Evolutionary conservation across 2,797 vertebrate species (phyloP).

Genomic region (Poliocrania exsul): DNA sequence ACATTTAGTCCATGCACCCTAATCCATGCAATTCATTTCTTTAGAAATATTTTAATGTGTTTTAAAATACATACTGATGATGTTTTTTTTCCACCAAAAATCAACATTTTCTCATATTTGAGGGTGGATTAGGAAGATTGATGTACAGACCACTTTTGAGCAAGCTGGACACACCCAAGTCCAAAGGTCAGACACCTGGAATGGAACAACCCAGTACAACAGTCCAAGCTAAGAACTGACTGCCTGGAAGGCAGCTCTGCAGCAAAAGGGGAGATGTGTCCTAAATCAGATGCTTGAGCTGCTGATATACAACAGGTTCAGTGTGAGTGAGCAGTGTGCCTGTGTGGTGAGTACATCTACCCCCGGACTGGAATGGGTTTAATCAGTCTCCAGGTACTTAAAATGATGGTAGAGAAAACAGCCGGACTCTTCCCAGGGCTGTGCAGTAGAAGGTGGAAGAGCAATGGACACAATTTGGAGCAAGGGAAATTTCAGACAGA

Average conservation of each 20-base stretch:
- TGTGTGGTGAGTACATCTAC: background rate
- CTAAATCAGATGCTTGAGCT: background rate
- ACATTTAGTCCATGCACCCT: background rate
- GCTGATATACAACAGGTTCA: background rate
- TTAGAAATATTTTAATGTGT: background rate
- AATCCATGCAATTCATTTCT: background rate
- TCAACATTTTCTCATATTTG: background rate
- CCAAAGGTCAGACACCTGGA: background rate
- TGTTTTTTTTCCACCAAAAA: background rate
- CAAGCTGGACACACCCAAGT: background rate
- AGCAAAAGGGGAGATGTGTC: background rate
- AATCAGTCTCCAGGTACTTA: background rate
- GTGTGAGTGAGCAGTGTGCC: background rate
- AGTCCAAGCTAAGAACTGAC: background rate
- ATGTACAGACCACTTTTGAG: background rate
- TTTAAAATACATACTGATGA: background rate
- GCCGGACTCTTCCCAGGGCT: background rate
- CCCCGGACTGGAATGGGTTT: background rate
- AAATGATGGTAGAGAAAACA: background rate
- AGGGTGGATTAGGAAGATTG: background rate
- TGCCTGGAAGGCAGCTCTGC: background rate
- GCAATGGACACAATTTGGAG: background rate
- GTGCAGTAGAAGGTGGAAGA: background rate
- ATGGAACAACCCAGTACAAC: rapidly evolving
- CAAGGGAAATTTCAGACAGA: background rate